A percentile compares a stretch with the other conserved stretches of the same genome.
Conservation (phyloP, 2,888 invertebrate genomes). For the Neuroscelio doddi region DNA sequence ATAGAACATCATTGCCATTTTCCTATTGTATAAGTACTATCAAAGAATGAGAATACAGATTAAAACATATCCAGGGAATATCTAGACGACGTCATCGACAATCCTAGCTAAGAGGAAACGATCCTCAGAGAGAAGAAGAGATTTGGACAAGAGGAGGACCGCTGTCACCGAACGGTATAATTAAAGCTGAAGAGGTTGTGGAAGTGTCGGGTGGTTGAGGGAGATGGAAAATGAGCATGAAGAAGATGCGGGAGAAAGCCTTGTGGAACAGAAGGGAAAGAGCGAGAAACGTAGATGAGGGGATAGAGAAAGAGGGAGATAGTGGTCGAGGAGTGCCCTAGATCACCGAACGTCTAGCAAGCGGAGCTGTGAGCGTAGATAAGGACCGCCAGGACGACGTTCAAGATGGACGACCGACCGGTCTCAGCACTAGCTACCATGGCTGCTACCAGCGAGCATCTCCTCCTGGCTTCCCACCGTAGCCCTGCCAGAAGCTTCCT, state of each 20-base stretch:
- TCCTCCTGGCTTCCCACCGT: slow-evolving; percentile 52
- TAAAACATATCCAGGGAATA: no score
- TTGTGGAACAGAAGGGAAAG: slow-evolving; percentile 34
- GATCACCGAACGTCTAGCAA: slow-evolving; percentile 71
- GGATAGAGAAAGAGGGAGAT: slow-evolving; percentile 22
- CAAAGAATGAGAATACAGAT: slow-evolving; percentile 6
- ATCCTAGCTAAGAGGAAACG: slow-evolving; percentile 29
- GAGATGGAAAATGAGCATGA: slow-evolving; percentile 26
- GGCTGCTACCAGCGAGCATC: slow-evolving; percentile 59
- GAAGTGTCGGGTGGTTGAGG: slow-evolving; percentile 37
- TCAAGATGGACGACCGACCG: slow-evolving; percentile 71
- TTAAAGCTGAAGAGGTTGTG: slow-evolving; percentile 57
- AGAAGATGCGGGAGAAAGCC: no score
- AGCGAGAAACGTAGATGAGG: slow-evolving; percentile 18
- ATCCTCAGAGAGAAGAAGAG: slow-evolving; percentile 26
- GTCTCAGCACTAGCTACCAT: slow-evolving; percentile 62
- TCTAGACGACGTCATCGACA: slow-evolving; percentile 35
- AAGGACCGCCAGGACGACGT: slow-evolving; percentile 71
- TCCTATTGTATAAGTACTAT: background rate
- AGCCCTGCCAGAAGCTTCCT: slow-evolving; percentile 62
- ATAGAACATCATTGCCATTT: background rate
- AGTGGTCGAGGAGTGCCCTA: slow-evolving; percentile 66
- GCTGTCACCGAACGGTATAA: slow-evolving; percentile 56
- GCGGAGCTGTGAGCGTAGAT: slow-evolving; percentile 71
- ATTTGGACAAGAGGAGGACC: slow-evolving; percentile 26